phyloP scores from a whole-genome alignment of 2,113 vertebrate genomes.

The Callionymus lyra region DNA sequence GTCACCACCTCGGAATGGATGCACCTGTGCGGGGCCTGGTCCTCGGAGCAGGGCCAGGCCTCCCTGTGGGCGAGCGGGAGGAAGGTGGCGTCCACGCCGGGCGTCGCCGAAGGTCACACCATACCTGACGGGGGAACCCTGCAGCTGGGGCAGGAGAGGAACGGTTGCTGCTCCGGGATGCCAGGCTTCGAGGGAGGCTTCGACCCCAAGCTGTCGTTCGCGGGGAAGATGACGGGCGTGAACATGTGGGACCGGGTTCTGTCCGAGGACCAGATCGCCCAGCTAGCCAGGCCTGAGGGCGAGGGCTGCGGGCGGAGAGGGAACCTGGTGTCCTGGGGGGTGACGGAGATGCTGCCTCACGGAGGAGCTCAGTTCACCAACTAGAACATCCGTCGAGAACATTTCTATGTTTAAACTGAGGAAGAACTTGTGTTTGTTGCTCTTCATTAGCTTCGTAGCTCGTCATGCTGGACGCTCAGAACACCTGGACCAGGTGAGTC shows the following conservation, averaged over 20 bases:
- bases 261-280: slow-evolving; percentile 63
- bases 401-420: slow-evolving; percentile 21
- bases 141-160: slow-evolving; percentile 87
- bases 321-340: slow-evolving; percentile 84
- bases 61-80: slow-evolving; percentile 75
- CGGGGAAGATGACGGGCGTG: slow-evolving; percentile 85
- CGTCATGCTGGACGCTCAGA: no score
- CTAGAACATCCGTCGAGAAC: slow-evolving; percentile 39
- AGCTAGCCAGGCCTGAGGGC: slow-evolving; percentile 40
- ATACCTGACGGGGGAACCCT: slow-evolving; percentile 76
- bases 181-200: slow-evolving; percentile 67
- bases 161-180: slow-evolving; percentile 57
- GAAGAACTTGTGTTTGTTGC: no score
- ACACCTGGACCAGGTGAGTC: no score
- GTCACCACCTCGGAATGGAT: slow-evolving; percentile 62
- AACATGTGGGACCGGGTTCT: slow-evolving; percentile 87
- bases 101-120: slow-evolving; percentile 62
- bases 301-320: slow-evolving; percentile 71
- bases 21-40: slow-evolving; percentile 84
- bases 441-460: background rate
- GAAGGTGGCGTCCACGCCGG: slow-evolving; percentile 34
- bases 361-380: slow-evolving; percentile 83
- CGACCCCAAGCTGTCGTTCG: slow-evolving; percentile 76
- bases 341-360: slow-evolving; percentile 79
- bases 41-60: slow-evolving; percentile 62